Conservation (phyloP, 2,113 vertebrate species). For the Limnothrissa miodon region DNA sequence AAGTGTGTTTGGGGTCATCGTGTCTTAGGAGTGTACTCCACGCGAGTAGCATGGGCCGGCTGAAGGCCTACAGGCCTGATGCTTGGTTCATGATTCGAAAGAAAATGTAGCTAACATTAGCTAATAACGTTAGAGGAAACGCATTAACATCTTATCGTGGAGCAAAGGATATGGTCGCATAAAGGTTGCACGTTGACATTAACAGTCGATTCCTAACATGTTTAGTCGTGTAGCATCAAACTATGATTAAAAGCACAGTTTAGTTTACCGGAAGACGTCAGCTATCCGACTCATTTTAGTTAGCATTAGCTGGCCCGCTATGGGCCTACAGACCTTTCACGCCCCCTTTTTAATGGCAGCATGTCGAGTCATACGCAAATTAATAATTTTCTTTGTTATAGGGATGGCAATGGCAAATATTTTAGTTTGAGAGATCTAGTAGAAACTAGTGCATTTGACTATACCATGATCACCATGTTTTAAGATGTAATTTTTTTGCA, state of each 20-base stretch:
- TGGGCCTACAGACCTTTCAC: background rate
- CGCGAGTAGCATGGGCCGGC: background rate
- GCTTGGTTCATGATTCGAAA: conserved; percentile 4
- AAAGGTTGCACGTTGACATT: background rate
- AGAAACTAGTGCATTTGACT: background rate
- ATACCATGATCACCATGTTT: background rate
- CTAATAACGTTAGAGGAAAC: background rate
- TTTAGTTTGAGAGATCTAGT: background rate
- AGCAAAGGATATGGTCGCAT: background rate
- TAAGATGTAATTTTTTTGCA: background rate
- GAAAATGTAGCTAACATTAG: background rate
- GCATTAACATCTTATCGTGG: background rate
- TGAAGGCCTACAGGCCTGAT: conserved; percentile 12
- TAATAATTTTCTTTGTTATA: background rate
- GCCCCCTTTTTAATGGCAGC: conserved; percentile 3
- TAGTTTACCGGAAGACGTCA: conserved; percentile 8
- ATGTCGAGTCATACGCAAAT: background rate
- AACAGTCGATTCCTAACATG: background rate
- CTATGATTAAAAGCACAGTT: background rate
- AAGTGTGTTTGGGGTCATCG: background rate
- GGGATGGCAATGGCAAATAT: background rate
- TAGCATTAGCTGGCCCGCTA: conserved; percentile 19
- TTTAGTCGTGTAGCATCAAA: background rate
- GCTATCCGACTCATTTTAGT: background rate
- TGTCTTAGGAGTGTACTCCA: background rate